Base-by-base conservation (phyloP, 1,140 invertebrate genomes). In the Caligus rogercresseyi region DNA sequence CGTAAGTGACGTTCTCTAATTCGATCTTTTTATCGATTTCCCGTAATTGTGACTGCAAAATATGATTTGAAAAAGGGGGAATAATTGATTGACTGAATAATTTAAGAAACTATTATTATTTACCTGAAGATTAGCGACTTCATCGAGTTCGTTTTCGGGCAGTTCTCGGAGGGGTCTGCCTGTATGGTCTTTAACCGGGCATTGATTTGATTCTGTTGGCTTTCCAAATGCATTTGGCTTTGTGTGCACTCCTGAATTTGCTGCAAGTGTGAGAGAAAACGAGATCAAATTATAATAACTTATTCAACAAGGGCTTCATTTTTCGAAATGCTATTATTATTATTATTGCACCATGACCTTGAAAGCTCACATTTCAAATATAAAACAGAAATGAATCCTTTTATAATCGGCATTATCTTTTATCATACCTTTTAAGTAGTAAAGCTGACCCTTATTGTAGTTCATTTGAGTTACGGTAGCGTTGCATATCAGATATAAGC, bases 21-120 rank as follows among this genome's bases (percentile, higher is more conserved):
- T 54, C 21, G 16, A 54, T 54, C 21, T 54, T 54, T 23, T 54
- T 16, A 23, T 54, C 53, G 21, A 54, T 23, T 54, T 54, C 53
- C 21, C 53, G 13, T 20, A 54, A 54, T 23, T 54, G n/a, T 54
- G 53, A 54, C 53, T 54, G 21, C 16, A 16, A 7, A 54, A 14
- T 13, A 51, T 21, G 26, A 26, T 60, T n/a, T n/a, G n/a, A 43
- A 11, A 43, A n/a, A 43, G 31, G 31, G 31, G 31, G 31, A 43
- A 43, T 11, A 43, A 43, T 11, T 43, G 31, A 7, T 11, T 43
- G n/a, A n/a, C n/a, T n/a, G n/a, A 7, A 43, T 43, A n/a, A 43
- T 43, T 43, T 43, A 43, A 7, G 31, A 43, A 43, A 11, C n/a
- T 43, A 7, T 43, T 43, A 11, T n/a, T 43, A 11, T 43, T 43